Base-by-base conservation (phyloP, 2,797 vertebrate species). In the Linurgus olivaceus region DNA sequence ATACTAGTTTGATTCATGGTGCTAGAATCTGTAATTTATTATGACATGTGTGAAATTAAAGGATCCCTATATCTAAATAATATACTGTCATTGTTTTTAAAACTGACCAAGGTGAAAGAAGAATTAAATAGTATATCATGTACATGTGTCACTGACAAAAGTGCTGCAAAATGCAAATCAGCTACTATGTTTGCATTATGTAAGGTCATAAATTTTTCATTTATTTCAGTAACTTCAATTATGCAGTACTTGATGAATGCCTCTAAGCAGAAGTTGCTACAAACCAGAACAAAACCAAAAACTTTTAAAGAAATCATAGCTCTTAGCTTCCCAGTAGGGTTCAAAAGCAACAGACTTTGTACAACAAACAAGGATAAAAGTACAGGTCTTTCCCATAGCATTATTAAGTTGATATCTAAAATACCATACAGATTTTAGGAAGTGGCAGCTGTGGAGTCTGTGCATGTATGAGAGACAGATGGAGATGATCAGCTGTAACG, bases 401-500 rank as follows among this genome's bases (percentile, higher is more conserved):
- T 63, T 75, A 76, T 84, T 70, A 48, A 73, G 28, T 5, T 63
- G 20, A 50, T 74, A 72, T 75, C 63, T 82, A 33, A 95, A 96
- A 79, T 58, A 71, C 18, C 54, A 61, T 52, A 59, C 33, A 84
- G 33, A n/a, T 88, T 94, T 93, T 62, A 76, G 28, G 50, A 65
- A 84, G 73, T 78, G 23, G 42, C 72, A 94, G 54, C 65, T 94
- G 94, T 68, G 66, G 14, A 61, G 20, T 78, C 77, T 5, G 3
- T 77, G 68, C 66, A n/a, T 81, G 54, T 83, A 70, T 40, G 29
- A 57, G 66, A 94, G 79, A 71, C 92, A 96, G 95, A 96, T 94
- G 93, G 91, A 94, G 94, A 94, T 83, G 57, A 94, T 93, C 75
- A 86, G 88, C 83, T 71, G 61, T 78, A 96, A 93, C 23, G n/a